Percentiles rank a stretch among this genome's conserved stretches.
phyloP scores from a whole-genome alignment of 2,888 invertebrate species.

The Pristionchus entomophagus region DNA sequence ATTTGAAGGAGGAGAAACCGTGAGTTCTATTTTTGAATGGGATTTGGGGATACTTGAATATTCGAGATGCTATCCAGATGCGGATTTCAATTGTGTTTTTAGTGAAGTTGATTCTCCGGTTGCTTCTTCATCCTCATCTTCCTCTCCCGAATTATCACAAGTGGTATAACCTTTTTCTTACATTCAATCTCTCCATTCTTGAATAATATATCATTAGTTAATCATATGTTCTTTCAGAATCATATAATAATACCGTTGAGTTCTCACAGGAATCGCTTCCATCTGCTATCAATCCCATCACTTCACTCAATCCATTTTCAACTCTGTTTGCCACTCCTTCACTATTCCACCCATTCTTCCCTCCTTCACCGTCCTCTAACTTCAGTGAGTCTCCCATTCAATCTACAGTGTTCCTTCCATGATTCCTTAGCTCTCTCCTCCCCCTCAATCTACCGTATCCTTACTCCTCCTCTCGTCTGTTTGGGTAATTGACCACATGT shows the following conservation, averaged over 20 bases:
- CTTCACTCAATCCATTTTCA: slow-evolving; percentile 25
- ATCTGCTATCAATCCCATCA: neutral
- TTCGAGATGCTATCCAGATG: too few relatives aligned
- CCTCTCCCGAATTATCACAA: neutral
- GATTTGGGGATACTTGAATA: neutral
- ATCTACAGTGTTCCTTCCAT: neutral
- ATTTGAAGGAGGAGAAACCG: slow-evolving; percentile 4
- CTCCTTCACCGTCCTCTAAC: neutral
- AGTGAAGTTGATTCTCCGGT: neutral
- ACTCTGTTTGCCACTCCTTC: neutral
- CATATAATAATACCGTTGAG: neutral
- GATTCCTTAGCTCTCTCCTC: too few relatives aligned
- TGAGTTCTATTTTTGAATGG: too few relatives aligned
- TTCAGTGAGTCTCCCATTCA: slow-evolving; percentile 23
- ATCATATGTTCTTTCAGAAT: neutral
- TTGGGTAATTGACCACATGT: slow-evolving; percentile 36
- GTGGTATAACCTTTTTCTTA: neutral
- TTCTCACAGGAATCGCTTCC: slow-evolving; percentile 21
- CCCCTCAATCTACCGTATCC: neutral
- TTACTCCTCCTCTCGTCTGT: neutral
- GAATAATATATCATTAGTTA: neutral
- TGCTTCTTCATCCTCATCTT: neutral
- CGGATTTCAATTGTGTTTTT: neutral
- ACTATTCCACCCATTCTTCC: slow-evolving; percentile 15
- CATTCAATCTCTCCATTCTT: neutral